Evolutionary conservation across 2,888 invertebrate genomes (phyloP), one percentile per base, ranked within the genome.

Genomic region (Hypselothyrea guttata): DNA sequence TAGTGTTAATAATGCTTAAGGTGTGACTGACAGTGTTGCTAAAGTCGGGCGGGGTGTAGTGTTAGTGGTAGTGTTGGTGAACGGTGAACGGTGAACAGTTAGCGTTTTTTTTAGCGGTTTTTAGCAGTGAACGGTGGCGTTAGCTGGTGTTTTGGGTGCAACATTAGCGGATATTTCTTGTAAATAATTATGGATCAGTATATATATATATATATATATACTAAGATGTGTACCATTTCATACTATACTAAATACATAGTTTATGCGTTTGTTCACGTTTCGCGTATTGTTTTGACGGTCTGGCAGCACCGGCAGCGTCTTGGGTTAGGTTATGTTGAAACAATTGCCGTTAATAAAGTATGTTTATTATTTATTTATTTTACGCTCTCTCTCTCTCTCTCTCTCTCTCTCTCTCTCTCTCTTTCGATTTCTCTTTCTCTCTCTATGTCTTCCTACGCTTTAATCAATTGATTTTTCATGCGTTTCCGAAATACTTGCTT

Each of bases 121-220:
- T n/a, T 54, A 44, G 41, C 37, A 38, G 37, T 58, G 33, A 67
- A 15, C 61, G 41, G 62, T 73, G 48, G 58, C 60, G 9, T 49
- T 57, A 56, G 59, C 64, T 38, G 67, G 55, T 35, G 58, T 59
- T n/a, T n/a, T 59, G 53, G 49, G 69, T 69, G 56, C 53, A 70
- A 60, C 55, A 53, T 55, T 58, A 54, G 31, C 66, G 30, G 52
- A 15, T 70, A 30, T 38, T 46, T 46, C 35, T 47, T 27, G n/a
- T 18, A 33, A 51, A 48, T 34, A 44, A 7, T 53, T 41, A 27
- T 54, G 8, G 44, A 34, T 41, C 11, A 3, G 34, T 7, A 31
- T 28, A 13, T 8, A 41, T 30, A 7, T 38, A 5, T 7, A 13
- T 31, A 38, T 7, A 31, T 35, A 1, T 35, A n/a, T n/a, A n/a